Conservation (phyloP, 1,140 invertebrate species). For the Frieseomelitta varia region DNA sequence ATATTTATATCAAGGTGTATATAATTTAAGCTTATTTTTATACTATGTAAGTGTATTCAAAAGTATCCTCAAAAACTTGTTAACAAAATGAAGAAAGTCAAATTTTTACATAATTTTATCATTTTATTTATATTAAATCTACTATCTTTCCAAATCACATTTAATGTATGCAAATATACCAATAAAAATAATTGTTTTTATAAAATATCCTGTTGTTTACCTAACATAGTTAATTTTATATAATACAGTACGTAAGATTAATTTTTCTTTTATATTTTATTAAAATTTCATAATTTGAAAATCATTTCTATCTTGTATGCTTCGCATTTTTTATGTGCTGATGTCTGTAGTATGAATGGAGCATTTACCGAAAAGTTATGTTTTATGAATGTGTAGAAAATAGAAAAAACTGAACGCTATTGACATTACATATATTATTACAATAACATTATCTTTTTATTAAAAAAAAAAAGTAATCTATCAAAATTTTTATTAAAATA, state of each 20-base stretch:
- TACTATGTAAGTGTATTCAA: constrained; percentile 12
- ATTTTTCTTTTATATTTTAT: background rate
- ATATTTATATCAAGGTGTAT: too few relatives aligned
- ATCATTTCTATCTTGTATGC: background rate
- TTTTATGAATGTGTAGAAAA: background rate
- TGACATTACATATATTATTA: background rate
- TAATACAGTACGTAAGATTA: background rate
- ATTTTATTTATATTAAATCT: constrained; percentile 20
- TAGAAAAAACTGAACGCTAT: background rate
- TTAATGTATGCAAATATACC: constrained; percentile 8
- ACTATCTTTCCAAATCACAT: constrained; percentile 29
- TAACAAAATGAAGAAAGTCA: background rate
- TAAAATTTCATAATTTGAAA: background rate
- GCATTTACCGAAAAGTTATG: background rate
- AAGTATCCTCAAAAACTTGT: background rate
- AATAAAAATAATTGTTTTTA: constrained; percentile 55
- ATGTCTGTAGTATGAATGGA: background rate
- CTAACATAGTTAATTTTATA: background rate
- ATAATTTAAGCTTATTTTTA: constrained; percentile 32
- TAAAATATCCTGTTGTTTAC: constrained; percentile 37
- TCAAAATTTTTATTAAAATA: background rate
- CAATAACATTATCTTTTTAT: background rate
- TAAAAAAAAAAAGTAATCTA: background rate
- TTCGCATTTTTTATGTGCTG: background rate
- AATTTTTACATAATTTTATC: constrained; percentile 31